These are phyloP conservation scores for Heliocidaris erythrogramma DNA, from an alignment of 35 echinoderm and acorn worm genomes.

Conservation along the genomic window DNA sequence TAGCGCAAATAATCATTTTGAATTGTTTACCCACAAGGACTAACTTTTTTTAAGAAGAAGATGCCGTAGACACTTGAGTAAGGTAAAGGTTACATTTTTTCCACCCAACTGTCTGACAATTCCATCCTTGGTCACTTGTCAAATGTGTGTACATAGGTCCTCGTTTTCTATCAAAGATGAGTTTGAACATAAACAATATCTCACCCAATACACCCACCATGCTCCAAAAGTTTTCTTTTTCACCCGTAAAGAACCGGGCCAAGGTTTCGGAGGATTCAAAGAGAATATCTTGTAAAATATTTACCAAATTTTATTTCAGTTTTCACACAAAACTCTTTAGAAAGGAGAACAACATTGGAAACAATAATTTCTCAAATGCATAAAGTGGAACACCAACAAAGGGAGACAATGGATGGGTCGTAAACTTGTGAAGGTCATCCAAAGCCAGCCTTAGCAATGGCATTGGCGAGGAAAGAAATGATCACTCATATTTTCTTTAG, in stretches of 20 bases:
- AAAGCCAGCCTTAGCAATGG: not conserved
- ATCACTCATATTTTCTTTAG: not conserved
- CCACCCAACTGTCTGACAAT: not conserved
- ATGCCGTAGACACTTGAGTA: not conserved
- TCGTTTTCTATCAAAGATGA: not conserved
- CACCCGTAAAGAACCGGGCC: not conserved
- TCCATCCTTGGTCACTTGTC: not conserved
- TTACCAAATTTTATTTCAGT: constrained; percentile 5
- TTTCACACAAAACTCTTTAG: not conserved
- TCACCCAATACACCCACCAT: not conserved
- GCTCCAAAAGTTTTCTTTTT: not conserved
- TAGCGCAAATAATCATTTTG: no score
- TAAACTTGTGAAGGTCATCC: not conserved
- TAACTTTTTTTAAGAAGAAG: not conserved
- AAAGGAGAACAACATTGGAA: not conserved
- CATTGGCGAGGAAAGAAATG: not conserved
- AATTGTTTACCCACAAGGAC: not conserved
- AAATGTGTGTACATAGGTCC: not conserved
- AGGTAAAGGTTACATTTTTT: not conserved
- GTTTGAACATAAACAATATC: not conserved
- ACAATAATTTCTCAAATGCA: not conserved
- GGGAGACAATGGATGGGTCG: not conserved
- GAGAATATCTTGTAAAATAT: constrained; percentile 14
- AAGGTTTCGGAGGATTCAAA: not conserved
- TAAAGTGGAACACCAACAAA: not conserved